Evolutionary conservation across 2,888 invertebrate species (phyloP), one percentile per base, ranked within the genome.

Genomic region (Andrena fulva): DNA sequence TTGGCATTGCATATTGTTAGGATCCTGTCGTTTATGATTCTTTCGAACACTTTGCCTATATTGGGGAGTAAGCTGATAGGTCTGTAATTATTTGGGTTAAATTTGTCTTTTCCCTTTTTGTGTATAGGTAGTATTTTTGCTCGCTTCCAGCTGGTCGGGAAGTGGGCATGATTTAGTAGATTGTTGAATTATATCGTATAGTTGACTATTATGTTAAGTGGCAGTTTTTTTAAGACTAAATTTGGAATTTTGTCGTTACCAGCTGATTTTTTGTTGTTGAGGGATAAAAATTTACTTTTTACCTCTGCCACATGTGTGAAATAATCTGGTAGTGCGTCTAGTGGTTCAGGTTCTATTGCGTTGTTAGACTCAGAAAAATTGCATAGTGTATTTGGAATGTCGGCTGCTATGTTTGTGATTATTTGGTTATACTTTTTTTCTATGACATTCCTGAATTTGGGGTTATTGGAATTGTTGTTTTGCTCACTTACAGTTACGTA

Each of bases 61-160:
- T 35, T 35, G 10, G 35, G 35, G 35, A 35, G 35, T 35, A 35
- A 10, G 10, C 35, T 35, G 35, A 35, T 35, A 35, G 35, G 35
- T 35, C 35, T 35, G 82, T 85, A 20, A 78, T 63, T 4, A 84
- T 63, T 12, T 79, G 82, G 6, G 82, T 35, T 35, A 35, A 0
- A 35, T 35, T 35, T 35, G 35, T 35, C 10, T 35, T 35, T 35
- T 0, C 35, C 35, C 0, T 35, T 35, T 35, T 35, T 35, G 35
- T 35, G 35, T 35, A 8, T 35, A 35, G 35, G 8, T 8, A 35
- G 35, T 10, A 35, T 7, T 33, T 7, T 33, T 33, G 33, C 33
- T 33, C 8, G 33, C 8, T 33, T 33, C 33, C 33, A 33, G 8
- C 33, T 33, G 0, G 4, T 7, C 7, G 77, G 82, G 12, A 72